phyloP scores from a whole-genome alignment of 2,113 vertebrate species.

The Sturnira hondurensis region DNA sequence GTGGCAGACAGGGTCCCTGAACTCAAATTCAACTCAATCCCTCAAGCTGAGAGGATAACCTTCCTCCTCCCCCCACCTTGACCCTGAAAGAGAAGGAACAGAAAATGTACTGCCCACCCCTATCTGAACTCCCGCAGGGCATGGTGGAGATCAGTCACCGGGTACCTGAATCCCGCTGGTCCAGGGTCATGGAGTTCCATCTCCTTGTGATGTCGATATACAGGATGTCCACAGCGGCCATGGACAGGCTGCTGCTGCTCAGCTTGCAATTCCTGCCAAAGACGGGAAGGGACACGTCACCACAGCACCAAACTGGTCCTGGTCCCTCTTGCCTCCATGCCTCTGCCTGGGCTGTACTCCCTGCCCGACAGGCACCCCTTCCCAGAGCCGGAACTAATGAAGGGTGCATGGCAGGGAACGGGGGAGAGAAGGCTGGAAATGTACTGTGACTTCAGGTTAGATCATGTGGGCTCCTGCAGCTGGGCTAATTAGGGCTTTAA shows the following conservation, averaged over 20 bases:
- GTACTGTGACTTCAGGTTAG: background rate
- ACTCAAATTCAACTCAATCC: background rate
- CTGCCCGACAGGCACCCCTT: background rate
- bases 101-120: background rate
- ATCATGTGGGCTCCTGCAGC: background rate
- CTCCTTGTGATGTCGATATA: conserved; percentile 97
- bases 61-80: background rate
- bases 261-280: conserved; percentile 90
- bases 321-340: fast-evolving
- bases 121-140: background rate
- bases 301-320: fast-evolving
- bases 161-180: conserved; percentile 92
- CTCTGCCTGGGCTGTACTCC: background rate
- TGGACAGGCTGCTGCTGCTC: conserved; percentile 91
- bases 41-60: background rate
- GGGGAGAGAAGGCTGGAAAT: background rate
- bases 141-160: fast-evolving
- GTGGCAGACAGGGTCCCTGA: background rate
- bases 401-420: fast-evolving
- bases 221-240: conserved; percentile 96
- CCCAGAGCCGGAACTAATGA: background rate
- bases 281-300: background rate
- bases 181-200: conserved; percentile 84
- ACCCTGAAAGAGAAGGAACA: background rate
- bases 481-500: background rate